Evolutionary conservation across 2,888 invertebrate genomes (phyloP), one percentile per base, ranked within the genome.

Genomic region (Drosophila suboccidentalis): DNA sequence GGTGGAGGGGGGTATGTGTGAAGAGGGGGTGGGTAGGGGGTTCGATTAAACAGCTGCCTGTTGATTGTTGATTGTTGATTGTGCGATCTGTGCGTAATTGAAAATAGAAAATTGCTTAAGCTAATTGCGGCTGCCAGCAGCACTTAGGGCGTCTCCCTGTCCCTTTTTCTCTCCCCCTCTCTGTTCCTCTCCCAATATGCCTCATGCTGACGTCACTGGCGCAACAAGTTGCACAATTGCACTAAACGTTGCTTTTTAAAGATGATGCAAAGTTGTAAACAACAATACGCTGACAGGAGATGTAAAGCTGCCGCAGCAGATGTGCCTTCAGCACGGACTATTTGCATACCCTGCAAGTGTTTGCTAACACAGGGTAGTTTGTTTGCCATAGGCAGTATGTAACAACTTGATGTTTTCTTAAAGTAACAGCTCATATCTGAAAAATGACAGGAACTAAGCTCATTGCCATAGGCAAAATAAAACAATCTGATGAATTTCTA

Each of bases 221-320:
- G 82, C 79, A 79, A 71, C 69, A 68, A 70, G 82, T 85, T 85
- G 58, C 77, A 73, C 73, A 86, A 81, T 82, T 81, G 66, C 74
- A 71, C 36, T 26, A 32, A 46, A 32, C 17, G 22, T 39, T 47
- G 29, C 53, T 10, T 19, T 26, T 26, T 26, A 8, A 36, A 51
- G 19, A 44, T 66, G 66, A 54, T 49, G 54, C 44, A 59, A 58
- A 50, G 53, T 38, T 76, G 63, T 73, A 62, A 69, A 73, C 66
- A 68, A 72, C 63, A 22, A 51, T 26, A 13, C 29, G 62, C 22
- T 62, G 68, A 59, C 54, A 59, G 65, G 50, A 64, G 61, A 67
- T 63, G 67, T 46, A 41, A 51, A 41, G 43, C 32, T 64, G 39
- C n/a, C 39, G 32, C 34, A 59, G 15, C 73, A 72, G 68, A 57